These are phyloP conservation scores for Etheostoma nigrum DNA, from an alignment of 2,797 vertebrate genomes.

Conservation along the genomic window DNA sequence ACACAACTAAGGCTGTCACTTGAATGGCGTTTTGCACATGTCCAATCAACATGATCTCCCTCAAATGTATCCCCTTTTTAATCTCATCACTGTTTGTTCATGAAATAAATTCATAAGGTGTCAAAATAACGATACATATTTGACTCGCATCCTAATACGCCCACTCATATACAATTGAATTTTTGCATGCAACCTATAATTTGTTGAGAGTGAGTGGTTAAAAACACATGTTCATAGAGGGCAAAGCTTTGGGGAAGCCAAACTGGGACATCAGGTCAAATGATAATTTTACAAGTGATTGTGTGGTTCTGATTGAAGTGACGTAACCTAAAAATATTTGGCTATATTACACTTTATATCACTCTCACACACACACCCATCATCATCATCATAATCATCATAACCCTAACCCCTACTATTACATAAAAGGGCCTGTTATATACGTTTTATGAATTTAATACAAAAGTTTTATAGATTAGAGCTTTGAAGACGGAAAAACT, in stretches of 20 bases:
- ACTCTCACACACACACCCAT: background rate
- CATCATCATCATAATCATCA: constrained; percentile 34
- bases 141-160: background rate
- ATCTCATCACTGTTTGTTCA: background rate
- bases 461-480: constrained; percentile 24
- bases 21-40: too few relatives aligned
- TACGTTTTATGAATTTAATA: constrained; percentile 40
- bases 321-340: constrained; percentile 12
- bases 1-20: too few relatives aligned
- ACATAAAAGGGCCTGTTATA: constrained; percentile 5
- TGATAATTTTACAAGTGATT: constrained; percentile 42
- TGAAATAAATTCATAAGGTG: background rate
- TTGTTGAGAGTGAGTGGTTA: constrained; percentile 3
- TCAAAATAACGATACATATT: background rate
- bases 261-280: constrained; percentile 28
- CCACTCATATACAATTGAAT: background rate
- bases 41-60: background rate
- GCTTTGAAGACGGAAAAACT: constrained; percentile 25
- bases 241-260: constrained; percentile 16
- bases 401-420: constrained; percentile 16
- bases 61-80: background rate
- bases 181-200: background rate
- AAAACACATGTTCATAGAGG: background rate
- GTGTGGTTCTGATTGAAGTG: constrained; percentile 25
- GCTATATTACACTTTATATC: constrained; percentile 12